A percentile compares a stretch with the other conserved stretches of the same genome.
Evolutionary conservation across 2,113 vertebrate genomes (phyloP).

Genomic region (Uria lomvia): DNA sequence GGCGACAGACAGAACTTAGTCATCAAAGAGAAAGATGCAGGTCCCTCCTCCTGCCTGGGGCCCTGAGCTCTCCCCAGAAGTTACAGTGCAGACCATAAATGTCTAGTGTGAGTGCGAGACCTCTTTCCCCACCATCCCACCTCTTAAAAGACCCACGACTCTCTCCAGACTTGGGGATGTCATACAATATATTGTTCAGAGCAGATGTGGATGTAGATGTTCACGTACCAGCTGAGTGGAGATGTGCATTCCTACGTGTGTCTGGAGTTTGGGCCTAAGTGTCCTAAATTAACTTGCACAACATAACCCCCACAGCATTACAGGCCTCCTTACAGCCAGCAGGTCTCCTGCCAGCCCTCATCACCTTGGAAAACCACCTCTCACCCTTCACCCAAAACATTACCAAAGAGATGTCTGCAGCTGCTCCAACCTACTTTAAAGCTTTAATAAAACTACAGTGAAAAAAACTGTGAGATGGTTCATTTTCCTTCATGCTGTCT

Average conservation of each 20-base stretch:
- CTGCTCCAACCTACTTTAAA: background rate
- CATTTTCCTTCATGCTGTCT: background rate
- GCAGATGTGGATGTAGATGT: background rate
- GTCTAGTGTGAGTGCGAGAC: background rate
- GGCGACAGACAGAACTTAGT: background rate
- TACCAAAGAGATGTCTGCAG: background rate
- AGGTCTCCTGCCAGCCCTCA: background rate
- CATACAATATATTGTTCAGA: background rate
- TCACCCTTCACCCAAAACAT: background rate
- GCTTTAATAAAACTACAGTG: background rate
- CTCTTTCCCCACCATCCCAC: background rate
- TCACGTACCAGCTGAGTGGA: background rate
- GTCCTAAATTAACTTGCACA: background rate
- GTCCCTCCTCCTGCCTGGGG: background rate
- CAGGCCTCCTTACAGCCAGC: background rate
- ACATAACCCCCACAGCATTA: background rate
- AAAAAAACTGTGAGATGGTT: background rate
- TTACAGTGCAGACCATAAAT: background rate
- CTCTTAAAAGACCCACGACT: background rate
- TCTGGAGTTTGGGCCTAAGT: background rate
- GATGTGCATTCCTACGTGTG: background rate
- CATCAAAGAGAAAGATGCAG: background rate
- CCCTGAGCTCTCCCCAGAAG: background rate
- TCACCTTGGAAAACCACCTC: background rate
- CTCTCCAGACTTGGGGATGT: background rate